Evolutionary conservation across 1,140 invertebrate genomes (phyloP).

Genomic region (Laupala kohalensis): DNA sequence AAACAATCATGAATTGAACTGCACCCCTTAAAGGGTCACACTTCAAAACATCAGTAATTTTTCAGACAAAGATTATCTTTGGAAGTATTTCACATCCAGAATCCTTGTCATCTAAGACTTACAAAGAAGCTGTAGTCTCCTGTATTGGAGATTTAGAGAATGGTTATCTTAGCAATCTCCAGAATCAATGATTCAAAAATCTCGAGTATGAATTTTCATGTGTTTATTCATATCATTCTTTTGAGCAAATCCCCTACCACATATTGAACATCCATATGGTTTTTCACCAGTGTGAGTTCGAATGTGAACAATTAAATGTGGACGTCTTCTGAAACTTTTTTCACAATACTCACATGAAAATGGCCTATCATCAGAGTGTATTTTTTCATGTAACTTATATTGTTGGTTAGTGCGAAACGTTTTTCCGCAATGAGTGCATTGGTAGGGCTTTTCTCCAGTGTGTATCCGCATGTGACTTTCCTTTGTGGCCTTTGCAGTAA

Average conservation of each 20-base stretch:
- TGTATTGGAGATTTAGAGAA: no score
- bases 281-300: conserved; percentile 51
- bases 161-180: not conserved
- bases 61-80: no score
- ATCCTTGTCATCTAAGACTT: no score
- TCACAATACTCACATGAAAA: conserved; percentile 46
- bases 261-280: conserved; percentile 46
- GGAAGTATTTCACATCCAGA: no score
- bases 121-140: no score
- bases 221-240: conserved; percentile 9
- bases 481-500: conserved; percentile 34
- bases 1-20: no score
- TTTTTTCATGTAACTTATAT: conserved; percentile 33
- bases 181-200: not conserved
- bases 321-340: conserved; percentile 43
- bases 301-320: conserved; percentile 40
- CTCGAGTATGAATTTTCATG: conserved; percentile 1
- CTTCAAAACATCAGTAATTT: no score
- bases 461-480: conserved; percentile 42
- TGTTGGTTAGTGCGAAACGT: conserved; percentile 41
- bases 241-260: conserved; percentile 36
- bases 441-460: conserved; percentile 42
- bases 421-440: conserved; percentile 42
- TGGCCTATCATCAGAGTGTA: conserved; percentile 40
- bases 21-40: no score